Evolutionary conservation across 2,113 vertebrate genomes (phyloP).

Genomic region (Phyllostomus discolor): DNA sequence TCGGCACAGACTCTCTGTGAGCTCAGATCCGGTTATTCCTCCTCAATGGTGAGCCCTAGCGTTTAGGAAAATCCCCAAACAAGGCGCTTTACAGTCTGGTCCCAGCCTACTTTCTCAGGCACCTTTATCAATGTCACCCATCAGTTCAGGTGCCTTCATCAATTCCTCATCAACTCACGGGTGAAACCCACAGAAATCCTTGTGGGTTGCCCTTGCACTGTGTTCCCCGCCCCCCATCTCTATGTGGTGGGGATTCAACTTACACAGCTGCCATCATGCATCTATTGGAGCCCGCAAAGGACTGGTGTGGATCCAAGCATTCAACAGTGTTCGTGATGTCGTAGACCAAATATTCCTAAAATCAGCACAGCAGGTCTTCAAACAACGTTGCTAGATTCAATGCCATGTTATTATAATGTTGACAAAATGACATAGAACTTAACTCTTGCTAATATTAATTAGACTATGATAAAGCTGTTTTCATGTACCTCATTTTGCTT

Average conservation of each 20-base stretch:
- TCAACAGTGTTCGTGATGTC: not conserved
- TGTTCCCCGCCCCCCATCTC: not conserved
- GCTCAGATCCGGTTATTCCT: not conserved
- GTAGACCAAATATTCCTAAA: not conserved
- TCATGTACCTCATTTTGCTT: not conserved
- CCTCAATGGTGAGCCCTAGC: not conserved
- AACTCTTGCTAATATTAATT: not conserved
- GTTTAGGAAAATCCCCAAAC: not conserved
- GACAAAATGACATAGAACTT: not conserved
- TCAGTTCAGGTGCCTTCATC: not conserved
- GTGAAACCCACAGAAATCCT: not conserved
- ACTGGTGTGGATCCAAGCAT: not conserved
- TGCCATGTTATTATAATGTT: not conserved
- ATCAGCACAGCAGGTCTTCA: not conserved
- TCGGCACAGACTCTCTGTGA: not conserved
- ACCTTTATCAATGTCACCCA: not conserved
- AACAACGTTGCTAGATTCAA: not conserved
- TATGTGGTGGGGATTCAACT: fast-evolving
- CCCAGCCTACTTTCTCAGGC: not conserved
- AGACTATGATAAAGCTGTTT: not conserved
- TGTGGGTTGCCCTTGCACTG: not conserved
- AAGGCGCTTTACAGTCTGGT: not conserved
- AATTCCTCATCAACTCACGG: not conserved
- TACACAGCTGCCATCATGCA: not conserved
- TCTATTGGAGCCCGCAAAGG: not conserved